Conservation (phyloP, 2,113 vertebrate species). For the Grallaria varia region DNA sequence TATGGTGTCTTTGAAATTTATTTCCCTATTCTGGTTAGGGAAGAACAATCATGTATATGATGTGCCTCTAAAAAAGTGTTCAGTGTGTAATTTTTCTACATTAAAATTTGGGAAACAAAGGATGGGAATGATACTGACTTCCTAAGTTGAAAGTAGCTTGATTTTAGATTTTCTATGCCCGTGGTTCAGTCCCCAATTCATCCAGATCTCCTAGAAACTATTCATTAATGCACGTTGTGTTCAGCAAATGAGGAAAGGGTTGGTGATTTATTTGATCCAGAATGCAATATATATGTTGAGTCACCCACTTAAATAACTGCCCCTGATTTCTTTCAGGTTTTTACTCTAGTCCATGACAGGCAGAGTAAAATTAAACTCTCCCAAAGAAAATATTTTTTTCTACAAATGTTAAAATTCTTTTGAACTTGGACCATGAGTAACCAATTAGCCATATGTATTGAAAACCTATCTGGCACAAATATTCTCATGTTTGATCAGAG, state of each 20-base stretch:
- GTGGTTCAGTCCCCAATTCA: not conserved
- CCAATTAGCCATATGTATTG: not conserved
- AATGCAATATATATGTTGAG: not conserved
- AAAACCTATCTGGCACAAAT: not conserved
- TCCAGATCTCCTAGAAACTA: not conserved
- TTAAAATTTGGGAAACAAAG: not conserved
- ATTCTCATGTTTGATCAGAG: not conserved
- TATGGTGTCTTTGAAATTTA: not conserved
- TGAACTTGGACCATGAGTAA: not conserved
- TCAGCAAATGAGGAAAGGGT: not conserved
- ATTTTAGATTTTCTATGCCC: not conserved
- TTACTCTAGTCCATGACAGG: not conserved
- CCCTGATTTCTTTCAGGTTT: not conserved
- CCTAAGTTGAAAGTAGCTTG: not conserved
- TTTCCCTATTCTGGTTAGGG: not conserved
- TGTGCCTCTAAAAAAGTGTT: not conserved
- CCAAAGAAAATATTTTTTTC: not conserved
- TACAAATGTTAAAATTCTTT: not conserved
- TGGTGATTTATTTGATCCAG: not conserved
- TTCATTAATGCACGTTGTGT: not conserved
- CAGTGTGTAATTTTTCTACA: not conserved
- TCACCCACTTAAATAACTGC: not conserved
- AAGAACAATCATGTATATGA: rapidly evolving
- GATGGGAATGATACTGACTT: not conserved
- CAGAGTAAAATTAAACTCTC: not conserved